Conservation (phyloP, 2,888 invertebrate genomes). For the Mimumesa dahlbomi region DNA sequence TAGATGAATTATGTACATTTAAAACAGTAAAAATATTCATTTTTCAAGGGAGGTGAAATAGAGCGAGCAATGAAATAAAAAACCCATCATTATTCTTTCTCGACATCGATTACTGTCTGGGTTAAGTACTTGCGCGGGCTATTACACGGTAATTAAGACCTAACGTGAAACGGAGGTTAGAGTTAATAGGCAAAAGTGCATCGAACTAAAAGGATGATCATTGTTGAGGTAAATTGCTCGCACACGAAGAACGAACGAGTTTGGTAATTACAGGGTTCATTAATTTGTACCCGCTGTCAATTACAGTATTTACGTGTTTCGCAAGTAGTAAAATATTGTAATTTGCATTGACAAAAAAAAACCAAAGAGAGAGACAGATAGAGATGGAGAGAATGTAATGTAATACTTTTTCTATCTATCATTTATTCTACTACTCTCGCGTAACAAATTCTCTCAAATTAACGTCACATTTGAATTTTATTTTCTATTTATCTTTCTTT, state of each 20-base stretch:
- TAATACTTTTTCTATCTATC: too few species aligned
- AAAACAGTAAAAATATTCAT: too few species aligned
- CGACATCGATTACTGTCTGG: slow-evolving; percentile 7
- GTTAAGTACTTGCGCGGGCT: background rate
- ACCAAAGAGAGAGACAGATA: too few species aligned
- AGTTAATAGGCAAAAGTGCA: slow-evolving; percentile 17
- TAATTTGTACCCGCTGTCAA: slow-evolving; percentile 9
- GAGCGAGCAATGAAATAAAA: too few species aligned
- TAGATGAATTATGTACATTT: too few species aligned
- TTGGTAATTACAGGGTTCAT: slow-evolving; percentile 12
- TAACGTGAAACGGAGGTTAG: slow-evolving; percentile 21
- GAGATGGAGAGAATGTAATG: too few species aligned
- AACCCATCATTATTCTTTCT: too few species aligned
- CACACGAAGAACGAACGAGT: slow-evolving; percentile 10
- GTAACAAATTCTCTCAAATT: too few species aligned
- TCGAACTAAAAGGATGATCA: slow-evolving; percentile 17
- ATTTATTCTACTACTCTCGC: too few species aligned
- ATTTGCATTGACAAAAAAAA: background rate
- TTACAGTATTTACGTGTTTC: slow-evolving; percentile 3
- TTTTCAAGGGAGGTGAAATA: too few species aligned
- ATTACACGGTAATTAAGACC: slow-evolving; percentile 18
- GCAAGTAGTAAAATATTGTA: background rate
- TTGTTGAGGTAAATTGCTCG: slow-evolving; percentile 18
- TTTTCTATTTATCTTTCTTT: too few species aligned
- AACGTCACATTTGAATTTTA: too few species aligned